Evolutionary conservation across 2,888 invertebrate genomes (phyloP).

Genomic region (Crossocerus cetratus): DNA sequence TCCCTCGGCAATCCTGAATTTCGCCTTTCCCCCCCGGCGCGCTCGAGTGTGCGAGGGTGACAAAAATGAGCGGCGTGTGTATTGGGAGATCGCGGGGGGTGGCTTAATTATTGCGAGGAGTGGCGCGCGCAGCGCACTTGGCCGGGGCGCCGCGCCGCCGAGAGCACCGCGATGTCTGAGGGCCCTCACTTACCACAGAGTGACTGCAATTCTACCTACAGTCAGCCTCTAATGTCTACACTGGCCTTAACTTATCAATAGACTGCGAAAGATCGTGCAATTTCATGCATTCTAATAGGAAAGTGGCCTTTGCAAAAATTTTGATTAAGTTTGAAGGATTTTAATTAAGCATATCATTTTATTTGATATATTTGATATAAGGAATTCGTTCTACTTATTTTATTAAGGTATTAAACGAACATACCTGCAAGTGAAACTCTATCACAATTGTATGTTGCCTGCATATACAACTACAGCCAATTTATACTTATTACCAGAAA

Average conservation of each 20-base stretch:
- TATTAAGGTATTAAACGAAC: too few species aligned
- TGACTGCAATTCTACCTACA: conserved; percentile 67
- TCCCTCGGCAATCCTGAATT: too few species aligned
- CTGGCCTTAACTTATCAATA: neutral
- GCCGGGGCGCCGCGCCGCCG: conserved; percentile 15
- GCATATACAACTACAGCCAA: too few species aligned
- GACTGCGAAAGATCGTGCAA: too few species aligned
- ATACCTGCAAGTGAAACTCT: neutral
- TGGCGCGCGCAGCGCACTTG: conserved; percentile 50
- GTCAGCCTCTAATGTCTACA: conserved; percentile 19
- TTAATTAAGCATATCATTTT: too few species aligned
- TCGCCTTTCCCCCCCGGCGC: too few species aligned
- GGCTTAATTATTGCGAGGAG: conserved; percentile 61
- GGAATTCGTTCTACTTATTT: too few species aligned
- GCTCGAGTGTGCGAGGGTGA: conserved; percentile 22
- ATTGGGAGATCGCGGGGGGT: conserved; percentile 5
- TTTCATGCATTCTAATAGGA: too few species aligned
- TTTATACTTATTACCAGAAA: too few species aligned
- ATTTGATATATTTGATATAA: too few species aligned
- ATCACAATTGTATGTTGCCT: neutral
- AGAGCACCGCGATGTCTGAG: conserved; percentile 62
- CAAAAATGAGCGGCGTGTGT: conserved; percentile 39
- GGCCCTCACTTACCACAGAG: conserved; percentile 67
- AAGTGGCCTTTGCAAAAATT: too few species aligned
- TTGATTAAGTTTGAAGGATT: too few species aligned